Evolutionary conservation across 2,888 invertebrate species (phyloP), one percentile per base, ranked within the genome.

Genomic region (Hipparchia semele): DNA sequence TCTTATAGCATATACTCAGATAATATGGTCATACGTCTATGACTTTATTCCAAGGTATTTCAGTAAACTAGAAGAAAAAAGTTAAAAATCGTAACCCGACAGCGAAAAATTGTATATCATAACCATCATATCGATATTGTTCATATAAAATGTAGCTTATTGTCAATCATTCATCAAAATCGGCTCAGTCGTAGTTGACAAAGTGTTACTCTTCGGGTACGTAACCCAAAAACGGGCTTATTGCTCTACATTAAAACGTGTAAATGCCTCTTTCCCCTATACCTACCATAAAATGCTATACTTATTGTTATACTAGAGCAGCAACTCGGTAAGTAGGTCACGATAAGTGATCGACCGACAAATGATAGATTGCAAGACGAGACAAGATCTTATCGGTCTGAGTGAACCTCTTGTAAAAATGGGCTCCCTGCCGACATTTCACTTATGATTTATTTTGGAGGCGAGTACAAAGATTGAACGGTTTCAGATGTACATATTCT

Each of bases 391-490:
- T 79, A 79, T 78, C 78, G 76, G 46, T 72, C 71, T 76, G 75
- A 75, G 72, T 70, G 66, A 76, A 75, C 71, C 68, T 75, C 68
- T 75, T 73, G 77, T 82, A 82, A 82, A 83, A 84, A 81, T 78
- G 77, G 77, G 79, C 78, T 79, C 75, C 80, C 76, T 75, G 78
- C 76, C 80, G 77, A 76, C 82, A 82, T 89, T 90, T 88, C 87
- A 84, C 86, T 87, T 83, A 83, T 86, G 86, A 87, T 86, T 87
- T 85, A 88, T 86, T 84, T 83, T 81, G 78, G 76, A 79, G 61
- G 81, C 79, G 80, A 81, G 80, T 84, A 87, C 86, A 83, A 83
- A 87, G 87, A 89, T 87, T 82, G 86, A 88, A 79, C 80, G 81
- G 75, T 58, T 8, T 58, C 58, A 58, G 23, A 23, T 8, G n/a